Conservation (phyloP, 2,888 invertebrate genomes). For the Dastarcus helophoroides region DNA sequence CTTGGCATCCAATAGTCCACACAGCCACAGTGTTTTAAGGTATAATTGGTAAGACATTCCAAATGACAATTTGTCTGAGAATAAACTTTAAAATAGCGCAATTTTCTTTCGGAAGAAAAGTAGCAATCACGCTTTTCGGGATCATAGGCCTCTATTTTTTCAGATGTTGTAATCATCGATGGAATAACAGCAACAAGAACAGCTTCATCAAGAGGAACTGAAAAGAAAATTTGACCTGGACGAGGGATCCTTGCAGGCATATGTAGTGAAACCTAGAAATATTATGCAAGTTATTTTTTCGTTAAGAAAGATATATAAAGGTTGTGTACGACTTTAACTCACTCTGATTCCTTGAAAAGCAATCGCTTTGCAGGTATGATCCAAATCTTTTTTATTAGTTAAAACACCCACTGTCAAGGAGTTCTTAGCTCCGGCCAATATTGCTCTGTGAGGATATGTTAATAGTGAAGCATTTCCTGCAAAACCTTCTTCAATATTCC, state of each 20-base stretch:
- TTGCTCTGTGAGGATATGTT: too few species aligned
- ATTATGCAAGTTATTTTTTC: too few species aligned
- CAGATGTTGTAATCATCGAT: constrained; percentile 59
- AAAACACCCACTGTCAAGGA: too few species aligned
- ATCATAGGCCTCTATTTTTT: constrained; percentile 49
- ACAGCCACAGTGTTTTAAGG: constrained; percentile 35
- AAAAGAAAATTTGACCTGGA: constrained; percentile 55
- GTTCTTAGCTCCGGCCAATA: too few species aligned
- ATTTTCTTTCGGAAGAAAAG: constrained; percentile 50
- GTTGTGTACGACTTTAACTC: too few species aligned
- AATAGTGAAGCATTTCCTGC: too few species aligned
- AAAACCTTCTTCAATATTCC: too few species aligned
- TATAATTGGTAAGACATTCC: constrained; percentile 59
- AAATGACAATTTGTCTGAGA: constrained; percentile 59
- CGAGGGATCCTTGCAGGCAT: constrained; percentile 55
- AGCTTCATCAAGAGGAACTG: constrained; percentile 54
- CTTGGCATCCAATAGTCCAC: constrained; percentile 53
- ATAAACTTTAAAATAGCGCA: constrained; percentile 54
- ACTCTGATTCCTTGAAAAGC: too few species aligned
- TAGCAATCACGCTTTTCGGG: constrained; percentile 54
- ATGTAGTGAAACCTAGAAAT: constrained; percentile 46
- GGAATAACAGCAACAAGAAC: constrained; percentile 57
- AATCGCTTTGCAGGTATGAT: too few species aligned
- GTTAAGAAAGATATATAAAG: too few species aligned
- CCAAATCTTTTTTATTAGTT: too few species aligned